Evolutionary conservation across 2,888 invertebrate genomes (phyloP), one percentile per base, ranked within the genome.

Genomic region (Anthrax anthrax): DNA sequence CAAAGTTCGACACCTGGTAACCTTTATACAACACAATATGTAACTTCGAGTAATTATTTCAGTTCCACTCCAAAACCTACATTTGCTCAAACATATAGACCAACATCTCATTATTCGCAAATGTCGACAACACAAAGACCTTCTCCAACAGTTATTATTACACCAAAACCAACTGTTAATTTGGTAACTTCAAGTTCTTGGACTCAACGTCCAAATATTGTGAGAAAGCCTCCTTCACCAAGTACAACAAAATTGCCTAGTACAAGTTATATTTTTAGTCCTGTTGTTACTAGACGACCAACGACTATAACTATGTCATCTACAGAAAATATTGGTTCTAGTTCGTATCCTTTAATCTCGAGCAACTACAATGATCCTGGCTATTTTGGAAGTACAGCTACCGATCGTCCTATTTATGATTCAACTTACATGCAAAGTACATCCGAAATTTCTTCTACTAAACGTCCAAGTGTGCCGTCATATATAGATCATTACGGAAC

Each of bases 131-230:
- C 73, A 10, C 73, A 76, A 29, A 69, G 69, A 44, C 77, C 80
- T 42, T 72, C 74, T 1, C 77, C 80, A 2, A 80, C 80, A 0
- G 71, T 80, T 8, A 68, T 78, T 4, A 81, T 81, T 13, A 82
- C 82, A 4, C 81, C 81, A 4, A 82, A 81, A 60, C 82, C 81
- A 2, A 72, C 74, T 1, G 57, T 56, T 10, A 64, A 61, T 50
- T 50, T 60, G 29, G 53, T 60, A 5, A 58, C 59, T 37, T 54
- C 60, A 3, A 57, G 55, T 40, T 47, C 59, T 0, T 57, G 58
- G 53, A 52, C 56, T 1, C 53, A 56, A 43, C 49, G 54, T 34
- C 54, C 57, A 37, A 44, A 52, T 43, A 44, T 43, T 42, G 34
- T 42, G 17, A 47, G 49, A 46, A 46, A 37, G 49, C 50, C 43